phyloP scores from a whole-genome alignment of 2,888 invertebrate species.

The Esperia sulphurella region DNA sequence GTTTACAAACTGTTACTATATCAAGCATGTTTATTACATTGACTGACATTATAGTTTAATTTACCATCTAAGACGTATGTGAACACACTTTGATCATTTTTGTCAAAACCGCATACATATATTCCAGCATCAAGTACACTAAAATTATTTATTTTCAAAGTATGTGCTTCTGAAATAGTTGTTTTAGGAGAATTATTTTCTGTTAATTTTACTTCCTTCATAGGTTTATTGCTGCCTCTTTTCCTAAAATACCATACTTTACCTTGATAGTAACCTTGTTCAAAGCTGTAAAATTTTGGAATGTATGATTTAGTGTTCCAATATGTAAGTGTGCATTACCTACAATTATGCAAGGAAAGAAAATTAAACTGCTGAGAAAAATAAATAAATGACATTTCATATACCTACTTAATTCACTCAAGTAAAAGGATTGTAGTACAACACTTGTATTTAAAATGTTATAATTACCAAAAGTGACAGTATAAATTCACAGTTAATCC shows the following conservation, averaged over 20 bases:
- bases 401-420: too few relatives aligned
- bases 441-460: too few relatives aligned
- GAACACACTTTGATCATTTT: conserved; percentile 8
- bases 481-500: conserved; percentile 12
- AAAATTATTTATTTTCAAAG: conserved; percentile 24
- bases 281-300: neutral
- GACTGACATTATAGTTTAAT: neutral
- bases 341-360: too few relatives aligned
- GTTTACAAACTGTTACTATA: too few relatives aligned
- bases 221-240: conserved; percentile 12
- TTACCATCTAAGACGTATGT: conserved; percentile 22
- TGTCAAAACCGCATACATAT: conserved; percentile 23
- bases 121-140: conserved; percentile 27
- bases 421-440: too few relatives aligned
- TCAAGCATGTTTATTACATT: neutral
- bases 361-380: too few relatives aligned
- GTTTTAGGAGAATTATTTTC: conserved; percentile 1
- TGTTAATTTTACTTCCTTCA: conserved; percentile 6
- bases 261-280: conserved; percentile 3
- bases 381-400: too few relatives aligned
- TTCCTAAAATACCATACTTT: conserved; percentile 28
- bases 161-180: conserved; percentile 19
- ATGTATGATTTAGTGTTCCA: too few relatives aligned
- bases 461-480: conserved; percentile 18
- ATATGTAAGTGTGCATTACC: too few relatives aligned